These are phyloP conservation scores for Leptoteleia sp. DNA, from an alignment of 1,140 invertebrate species.

Conservation along the genomic window DNA sequence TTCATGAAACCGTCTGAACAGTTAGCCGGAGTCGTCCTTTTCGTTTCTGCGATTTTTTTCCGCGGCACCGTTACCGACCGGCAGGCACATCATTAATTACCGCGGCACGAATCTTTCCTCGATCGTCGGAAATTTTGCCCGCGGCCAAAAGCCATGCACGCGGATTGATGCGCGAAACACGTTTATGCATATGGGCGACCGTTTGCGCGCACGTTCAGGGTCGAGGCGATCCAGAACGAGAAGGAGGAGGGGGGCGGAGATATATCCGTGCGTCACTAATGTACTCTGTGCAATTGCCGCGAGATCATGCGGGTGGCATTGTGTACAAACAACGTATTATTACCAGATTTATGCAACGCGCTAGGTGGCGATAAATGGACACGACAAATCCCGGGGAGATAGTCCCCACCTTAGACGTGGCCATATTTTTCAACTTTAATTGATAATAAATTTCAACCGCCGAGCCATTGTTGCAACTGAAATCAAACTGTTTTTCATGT, in stretches of 20 bases:
- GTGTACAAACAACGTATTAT: constrained; percentile 40
- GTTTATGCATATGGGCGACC: constrained; percentile 40
- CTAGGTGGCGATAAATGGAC: constrained; percentile 25
- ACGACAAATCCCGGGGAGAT: background rate
- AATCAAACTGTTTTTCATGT: too few species aligned
- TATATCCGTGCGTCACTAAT: constrained; percentile 73
- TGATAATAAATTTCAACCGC: background rate
- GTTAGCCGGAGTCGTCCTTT: too few species aligned
- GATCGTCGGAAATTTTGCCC: constrained; percentile 54
- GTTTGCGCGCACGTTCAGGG: constrained; percentile 29
- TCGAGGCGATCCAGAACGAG: constrained; percentile 68
- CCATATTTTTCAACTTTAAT: background rate
- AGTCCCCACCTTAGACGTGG: too few species aligned
- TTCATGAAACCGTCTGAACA: too few species aligned
- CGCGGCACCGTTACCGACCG: constrained; percentile 63
- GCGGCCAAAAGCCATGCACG: constrained; percentile 38
- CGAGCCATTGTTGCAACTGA: too few species aligned
- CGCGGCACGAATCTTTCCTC: constrained; percentile 63
- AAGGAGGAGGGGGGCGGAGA: too few species aligned
- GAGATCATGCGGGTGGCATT: constrained; percentile 67
- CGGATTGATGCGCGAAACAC: constrained; percentile 40
- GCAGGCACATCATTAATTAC: constrained; percentile 68
- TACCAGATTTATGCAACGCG: constrained; percentile 28
- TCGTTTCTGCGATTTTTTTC: constrained; percentile 5
- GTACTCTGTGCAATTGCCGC: constrained; percentile 69